A percentile compares a stretch with the other conserved stretches of the same genome.
phyloP scores from a whole-genome alignment of 2,888 invertebrate genomes.

The Heliconius sara region DNA sequence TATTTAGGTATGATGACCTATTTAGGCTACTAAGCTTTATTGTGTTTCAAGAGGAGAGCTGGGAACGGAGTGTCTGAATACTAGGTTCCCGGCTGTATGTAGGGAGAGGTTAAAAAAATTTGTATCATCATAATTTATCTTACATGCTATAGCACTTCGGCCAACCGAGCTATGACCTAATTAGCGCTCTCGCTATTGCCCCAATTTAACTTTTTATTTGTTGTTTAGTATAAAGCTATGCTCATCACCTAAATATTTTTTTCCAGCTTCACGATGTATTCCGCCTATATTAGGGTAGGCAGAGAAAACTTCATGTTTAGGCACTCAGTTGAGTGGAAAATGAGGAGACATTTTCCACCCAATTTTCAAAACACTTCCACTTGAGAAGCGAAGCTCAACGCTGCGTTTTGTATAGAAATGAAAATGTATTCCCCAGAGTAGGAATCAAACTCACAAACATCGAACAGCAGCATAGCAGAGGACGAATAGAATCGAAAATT shows the following conservation, averaged over 20 bases:
- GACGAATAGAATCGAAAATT: no score
- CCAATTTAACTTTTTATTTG: not conserved
- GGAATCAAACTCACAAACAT: not conserved
- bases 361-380: not conserved
- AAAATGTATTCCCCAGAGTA: not conserved
- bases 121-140: not conserved
- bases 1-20: no score
- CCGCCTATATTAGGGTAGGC: no score
- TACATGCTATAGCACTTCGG: not conserved
- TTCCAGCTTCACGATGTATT: no score
- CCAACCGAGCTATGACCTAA: not conserved
- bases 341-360: not conserved
- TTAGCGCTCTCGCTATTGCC: not conserved
- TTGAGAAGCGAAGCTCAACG: not conserved
- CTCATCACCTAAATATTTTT: no score
- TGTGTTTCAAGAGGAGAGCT: no score
- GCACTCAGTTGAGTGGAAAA: no score
- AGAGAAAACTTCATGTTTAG: no score
- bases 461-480: not conserved
- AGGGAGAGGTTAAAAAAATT: not conserved
- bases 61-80: no score
- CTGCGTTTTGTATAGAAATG: not conserved
- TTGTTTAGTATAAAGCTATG: no score
- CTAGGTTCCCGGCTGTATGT: no score
- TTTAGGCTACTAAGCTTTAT: no score